Evolutionary conservation across 2,888 invertebrate species (phyloP), one percentile per base, ranked within the genome.

Genomic region (Tholera decimalis): DNA sequence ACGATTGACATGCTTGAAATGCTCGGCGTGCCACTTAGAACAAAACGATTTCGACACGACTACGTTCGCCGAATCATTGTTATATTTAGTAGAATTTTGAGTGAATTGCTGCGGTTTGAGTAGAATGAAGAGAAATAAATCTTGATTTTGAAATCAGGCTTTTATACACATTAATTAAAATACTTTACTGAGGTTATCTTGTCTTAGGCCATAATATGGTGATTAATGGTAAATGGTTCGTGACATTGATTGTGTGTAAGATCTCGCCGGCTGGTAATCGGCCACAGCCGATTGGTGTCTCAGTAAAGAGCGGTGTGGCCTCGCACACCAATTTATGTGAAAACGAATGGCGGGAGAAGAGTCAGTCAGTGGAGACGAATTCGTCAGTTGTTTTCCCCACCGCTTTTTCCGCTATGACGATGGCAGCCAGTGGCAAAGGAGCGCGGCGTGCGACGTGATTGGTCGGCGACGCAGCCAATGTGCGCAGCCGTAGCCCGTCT

Each of bases 361-460:
- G 79, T 77, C 80, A 82, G 75, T 74, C 74, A 81, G 77, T 79
- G 84, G 80, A 86, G 84, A 89, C 84, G 87, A 93, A 87, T 89
- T 91, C 84, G 85, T 88, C 85, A 83, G 84, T 88, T 80, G 85
- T 89, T 91, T 92, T 91, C 92, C 93, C 93, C 93, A 89, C 93
- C 91, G 93, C 92, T 88, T 88, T 90, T 91, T 88, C 91, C 85
- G 83, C 79, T 77, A 75, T 83, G 85, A 84, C 81, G 83, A 80
- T 73, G 79, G 61, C 74, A 82, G 87, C 90, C 90, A 91, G 90
- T 91, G 88, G 86, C 86, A 83, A 85, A 75, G 85, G 68, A 84
- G 86, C 80, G 86, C 80, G 67, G 70, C 80, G 81, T 64, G 83
- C 74, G 70, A 41, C 63, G 85, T 87, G 72, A 94, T 94, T 94